Evolutionary conservation across 2,888 invertebrate genomes (phyloP).

Genomic region (Metellina segmentata): DNA sequence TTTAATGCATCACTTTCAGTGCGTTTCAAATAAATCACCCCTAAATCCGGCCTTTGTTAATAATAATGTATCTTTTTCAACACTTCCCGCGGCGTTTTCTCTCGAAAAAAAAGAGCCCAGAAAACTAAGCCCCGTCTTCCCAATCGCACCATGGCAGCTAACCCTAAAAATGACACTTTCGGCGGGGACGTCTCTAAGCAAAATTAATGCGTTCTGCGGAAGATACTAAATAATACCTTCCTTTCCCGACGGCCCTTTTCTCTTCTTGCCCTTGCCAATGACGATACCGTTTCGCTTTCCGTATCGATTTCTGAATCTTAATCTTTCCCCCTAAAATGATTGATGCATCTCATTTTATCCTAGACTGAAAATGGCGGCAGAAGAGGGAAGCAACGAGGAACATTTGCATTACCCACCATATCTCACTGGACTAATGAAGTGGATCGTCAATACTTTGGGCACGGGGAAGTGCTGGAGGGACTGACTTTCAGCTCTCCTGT

Average conservation of each 20-base stretch:
- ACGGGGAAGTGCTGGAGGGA: not conserved
- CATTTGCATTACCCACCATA: constrained; percentile 39
- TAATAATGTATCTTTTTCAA: constrained; percentile 23
- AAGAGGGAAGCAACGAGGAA: not conserved
- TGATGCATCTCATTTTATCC: constrained; percentile 66
- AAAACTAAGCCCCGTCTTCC: constrained; percentile 32
- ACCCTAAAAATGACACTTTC: constrained; percentile 55
- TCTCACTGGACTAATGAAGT: constrained; percentile 53
- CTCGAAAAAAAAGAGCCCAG: not conserved
- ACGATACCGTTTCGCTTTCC: constrained; percentile 43
- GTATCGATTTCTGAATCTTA: constrained; percentile 68
- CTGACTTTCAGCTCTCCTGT: not conserved
- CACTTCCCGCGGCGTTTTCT: not conserved
- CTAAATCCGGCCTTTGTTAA: not conserved
- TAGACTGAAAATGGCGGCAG: constrained; percentile 31
- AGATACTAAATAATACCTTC: constrained; percentile 67
- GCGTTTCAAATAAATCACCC: not conserved
- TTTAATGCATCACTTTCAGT: not conserved
- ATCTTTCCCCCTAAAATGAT: constrained; percentile 69
- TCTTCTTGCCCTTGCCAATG: not conserved
- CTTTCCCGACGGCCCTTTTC: constrained; percentile 10
- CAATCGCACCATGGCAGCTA: constrained; percentile 34
- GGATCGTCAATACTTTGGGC: constrained; percentile 36
- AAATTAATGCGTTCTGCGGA: constrained; percentile 60
- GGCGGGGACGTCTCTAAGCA: constrained; percentile 43